These are phyloP conservation scores for Sclerurus mexicanus DNA, from an alignment of 2,113 vertebrate genomes.

Conservation along the genomic window DNA sequence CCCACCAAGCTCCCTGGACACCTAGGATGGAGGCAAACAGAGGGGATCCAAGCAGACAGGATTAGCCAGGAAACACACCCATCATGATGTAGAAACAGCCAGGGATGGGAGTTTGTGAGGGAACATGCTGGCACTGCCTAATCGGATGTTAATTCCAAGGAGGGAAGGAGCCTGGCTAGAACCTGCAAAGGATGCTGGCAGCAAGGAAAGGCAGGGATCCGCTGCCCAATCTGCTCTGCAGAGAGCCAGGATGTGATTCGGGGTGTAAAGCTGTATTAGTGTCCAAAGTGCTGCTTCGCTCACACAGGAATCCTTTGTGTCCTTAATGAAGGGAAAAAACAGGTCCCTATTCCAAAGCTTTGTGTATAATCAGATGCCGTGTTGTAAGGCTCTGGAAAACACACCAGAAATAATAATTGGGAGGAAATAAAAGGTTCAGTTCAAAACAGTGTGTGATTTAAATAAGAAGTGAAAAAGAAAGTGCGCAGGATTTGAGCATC, in stretches of 20 bases:
- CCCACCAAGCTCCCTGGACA: not conserved
- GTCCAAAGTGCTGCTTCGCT: constrained; percentile 75
- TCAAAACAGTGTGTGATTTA: constrained; percentile 78
- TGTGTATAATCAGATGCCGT: constrained; percentile 80
- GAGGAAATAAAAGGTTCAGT: constrained; percentile 79
- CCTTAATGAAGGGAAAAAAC: constrained; percentile 80
- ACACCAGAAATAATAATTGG: constrained; percentile 82
- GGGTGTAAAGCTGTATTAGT: constrained; percentile 77
- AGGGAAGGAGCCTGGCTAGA: constrained; percentile 71
- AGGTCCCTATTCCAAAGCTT: constrained; percentile 75
- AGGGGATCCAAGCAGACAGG: not conserved
- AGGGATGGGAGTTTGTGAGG: constrained; percentile 57
- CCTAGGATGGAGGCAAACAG: not conserved
- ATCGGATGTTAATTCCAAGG: constrained; percentile 68
- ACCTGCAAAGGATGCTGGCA: constrained; percentile 68
- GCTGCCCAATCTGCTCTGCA: constrained; percentile 70
- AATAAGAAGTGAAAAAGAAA: constrained; percentile 78
- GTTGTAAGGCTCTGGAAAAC: constrained; percentile 80
- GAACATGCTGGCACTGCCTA: constrained; percentile 50
- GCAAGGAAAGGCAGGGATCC: constrained; percentile 68
- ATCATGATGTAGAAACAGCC: not conserved
- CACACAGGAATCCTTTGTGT: constrained; percentile 78
- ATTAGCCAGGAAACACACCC: not conserved
- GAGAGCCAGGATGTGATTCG: constrained; percentile 68
- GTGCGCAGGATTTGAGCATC: constrained; percentile 70